These are phyloP conservation scores for Conus ventricosus DNA, from an alignment of 1,140 invertebrate genomes.

Conservation along the genomic window DNA sequence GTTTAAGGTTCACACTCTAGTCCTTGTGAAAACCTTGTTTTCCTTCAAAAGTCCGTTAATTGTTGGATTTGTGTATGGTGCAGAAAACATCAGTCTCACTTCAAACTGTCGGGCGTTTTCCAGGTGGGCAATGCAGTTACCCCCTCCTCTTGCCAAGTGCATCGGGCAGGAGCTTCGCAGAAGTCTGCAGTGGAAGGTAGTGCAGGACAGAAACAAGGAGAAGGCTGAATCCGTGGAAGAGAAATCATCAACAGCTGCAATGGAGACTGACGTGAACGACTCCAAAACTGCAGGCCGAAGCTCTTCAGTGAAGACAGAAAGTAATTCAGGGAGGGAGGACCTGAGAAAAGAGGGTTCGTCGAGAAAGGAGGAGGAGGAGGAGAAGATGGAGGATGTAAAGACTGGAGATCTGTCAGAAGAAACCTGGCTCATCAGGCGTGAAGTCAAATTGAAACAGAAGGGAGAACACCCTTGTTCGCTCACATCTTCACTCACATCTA, in stretches of 20 bases:
- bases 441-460: background rate
- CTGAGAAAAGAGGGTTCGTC: background rate
- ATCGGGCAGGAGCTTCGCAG: conserved; percentile 82
- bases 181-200: conserved; percentile 60
- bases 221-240: background rate
- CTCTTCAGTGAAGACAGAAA: conserved; percentile 79
- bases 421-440: background rate
- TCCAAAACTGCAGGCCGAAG: background rate
- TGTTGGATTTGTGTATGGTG: too few species aligned
- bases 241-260: background rate
- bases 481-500: too few species aligned
- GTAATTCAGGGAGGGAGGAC: background rate
- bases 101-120: too few species aligned
- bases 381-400: background rate
- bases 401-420: background rate
- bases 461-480: too few species aligned
- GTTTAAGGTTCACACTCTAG: too few species aligned
- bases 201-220: conserved; percentile 2
- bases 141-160: conserved; percentile 85
- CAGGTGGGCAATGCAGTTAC: conserved; percentile 91
- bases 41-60: too few species aligned
- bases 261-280: background rate
- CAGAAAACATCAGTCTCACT: too few species aligned
- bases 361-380: background rate
- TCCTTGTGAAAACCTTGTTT: too few species aligned